Base-by-base conservation (phyloP, 1,140 invertebrate species). In the Drosophila fuyamai region DNA sequence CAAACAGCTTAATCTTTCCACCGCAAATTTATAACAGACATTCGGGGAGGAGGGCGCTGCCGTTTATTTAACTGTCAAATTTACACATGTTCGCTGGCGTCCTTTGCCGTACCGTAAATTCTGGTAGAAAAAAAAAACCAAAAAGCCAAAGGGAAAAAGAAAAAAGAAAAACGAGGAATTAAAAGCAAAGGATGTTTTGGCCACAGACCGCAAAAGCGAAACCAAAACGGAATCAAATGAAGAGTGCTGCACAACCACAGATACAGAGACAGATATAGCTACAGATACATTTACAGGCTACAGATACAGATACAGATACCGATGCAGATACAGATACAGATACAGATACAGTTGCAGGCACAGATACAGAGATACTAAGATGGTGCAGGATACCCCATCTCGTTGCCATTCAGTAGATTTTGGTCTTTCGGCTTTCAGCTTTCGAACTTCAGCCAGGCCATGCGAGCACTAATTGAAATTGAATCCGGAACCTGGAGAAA, bases 1-100 rank as follows among this genome's bases (percentile, higher is more conserved):
- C 83, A 88, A 88, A 79, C 76, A 82, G 79, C 83, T 86, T 82
- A 86, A 86, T 88, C 83, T 82, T 76, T 74, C 59, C 59, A 77
- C 83, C 83, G 82, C 82, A 86, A 81, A 86, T 81, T 79, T 76
- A 86, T 76, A 76, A 51, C 79, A 66, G 59, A 63, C 60, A 12
- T n/a, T 32, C 4, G 16, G 40, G 10, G 13, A 59, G 41, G 43
- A n/a, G 14, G 18, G 4, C 5, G 1, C 18, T 13, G 40, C 58
- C 78, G 75, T 79, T 81, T 68, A 86, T 85, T 83, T 70, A 72
- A 73, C 79, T 86, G 83, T 79, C 79, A 79, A 70, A 79, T 82
- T 86, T 88, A 82, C 83, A 86, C 83, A 81, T 86, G 76, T 73
- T 63, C 47, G 10, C 18, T n/a, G 14, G 16, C 13, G 18, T 16